Percentiles rank a stretch among this genome's conserved stretches.
phyloP scores from a whole-genome alignment of 2,888 invertebrate species.

The Chromoteleia sp. region DNA sequence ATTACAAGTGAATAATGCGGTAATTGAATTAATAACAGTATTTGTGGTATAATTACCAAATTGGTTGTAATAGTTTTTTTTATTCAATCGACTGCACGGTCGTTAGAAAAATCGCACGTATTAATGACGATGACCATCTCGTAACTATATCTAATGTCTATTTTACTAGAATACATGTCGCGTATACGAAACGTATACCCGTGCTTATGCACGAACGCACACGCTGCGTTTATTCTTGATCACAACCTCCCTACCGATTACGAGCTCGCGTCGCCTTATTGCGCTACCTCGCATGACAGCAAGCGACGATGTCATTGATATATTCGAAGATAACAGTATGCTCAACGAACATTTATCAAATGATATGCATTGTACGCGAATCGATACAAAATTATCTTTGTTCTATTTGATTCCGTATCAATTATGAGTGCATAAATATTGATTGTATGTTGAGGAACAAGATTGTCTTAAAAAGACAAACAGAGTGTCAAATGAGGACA shows the following conservation, averaged over 20 bases:
- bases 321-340: slow-evolving; percentile 48
- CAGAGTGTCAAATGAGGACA: slow-evolving; percentile 67
- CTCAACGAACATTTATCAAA: slow-evolving; percentile 39
- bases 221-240: slow-evolving; percentile 39
- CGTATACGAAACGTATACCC: slow-evolving; percentile 14
- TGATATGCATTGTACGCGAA: slow-evolving; percentile 35
- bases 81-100: no score
- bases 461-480: slow-evolving; percentile 49
- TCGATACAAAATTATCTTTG: slow-evolving; percentile 35
- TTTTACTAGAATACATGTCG: neutral
- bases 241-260: slow-evolving; percentile 44
- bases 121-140: no score
- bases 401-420: slow-evolving; percentile 23
- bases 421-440: slow-evolving; percentile 35
- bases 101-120: no score
- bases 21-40: no score
- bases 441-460: slow-evolving; percentile 32
- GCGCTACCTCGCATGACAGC: slow-evolving; percentile 46
- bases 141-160: neutral
- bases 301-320: slow-evolving; percentile 54
- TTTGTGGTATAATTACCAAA: no score
- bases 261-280: slow-evolving; percentile 32
- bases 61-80: no score
- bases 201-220: slow-evolving; percentile 35
- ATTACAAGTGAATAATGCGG: no score